Evolutionary conservation across 1,140 invertebrate genomes (phyloP).

Genomic region (Phenacoccus solenopsis): DNA sequence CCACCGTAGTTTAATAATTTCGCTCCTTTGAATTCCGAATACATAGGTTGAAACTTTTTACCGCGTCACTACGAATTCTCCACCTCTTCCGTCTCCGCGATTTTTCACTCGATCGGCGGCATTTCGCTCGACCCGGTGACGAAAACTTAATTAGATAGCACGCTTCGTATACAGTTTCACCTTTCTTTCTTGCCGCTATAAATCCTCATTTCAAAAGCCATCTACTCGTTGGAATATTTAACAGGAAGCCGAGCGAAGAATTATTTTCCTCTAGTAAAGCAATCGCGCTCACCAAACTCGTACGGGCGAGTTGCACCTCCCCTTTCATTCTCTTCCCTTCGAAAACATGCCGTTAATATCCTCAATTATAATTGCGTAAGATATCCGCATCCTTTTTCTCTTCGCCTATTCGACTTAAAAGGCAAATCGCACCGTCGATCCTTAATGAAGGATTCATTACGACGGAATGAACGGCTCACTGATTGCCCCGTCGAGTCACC

Average conservation of each 20-base stretch:
- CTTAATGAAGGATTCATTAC: background rate
- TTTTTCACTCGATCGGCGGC: too few species aligned
- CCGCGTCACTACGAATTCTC: too few species aligned
- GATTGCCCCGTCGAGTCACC: background rate
- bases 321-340: background rate
- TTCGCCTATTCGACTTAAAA: background rate
- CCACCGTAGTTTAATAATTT: too few species aligned
- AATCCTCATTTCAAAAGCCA: background rate
- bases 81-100: too few species aligned
- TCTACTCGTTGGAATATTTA: background rate
- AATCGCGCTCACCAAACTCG: background rate
- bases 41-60: too few species aligned
- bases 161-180: background rate
- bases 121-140: too few species aligned
- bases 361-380: constrained; percentile 2
- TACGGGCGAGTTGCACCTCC: background rate
- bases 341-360: background rate
- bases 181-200: background rate
- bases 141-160: too few species aligned
- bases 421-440: constrained; percentile 1
- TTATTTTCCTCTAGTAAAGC: background rate
- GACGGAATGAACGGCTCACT: background rate
- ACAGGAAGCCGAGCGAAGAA: background rate
- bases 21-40: too few species aligned
- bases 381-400: background rate